Evolutionary conservation across 2,797 vertebrate species (phyloP).

Genomic region (Lepilemur ruficaudatus): DNA sequence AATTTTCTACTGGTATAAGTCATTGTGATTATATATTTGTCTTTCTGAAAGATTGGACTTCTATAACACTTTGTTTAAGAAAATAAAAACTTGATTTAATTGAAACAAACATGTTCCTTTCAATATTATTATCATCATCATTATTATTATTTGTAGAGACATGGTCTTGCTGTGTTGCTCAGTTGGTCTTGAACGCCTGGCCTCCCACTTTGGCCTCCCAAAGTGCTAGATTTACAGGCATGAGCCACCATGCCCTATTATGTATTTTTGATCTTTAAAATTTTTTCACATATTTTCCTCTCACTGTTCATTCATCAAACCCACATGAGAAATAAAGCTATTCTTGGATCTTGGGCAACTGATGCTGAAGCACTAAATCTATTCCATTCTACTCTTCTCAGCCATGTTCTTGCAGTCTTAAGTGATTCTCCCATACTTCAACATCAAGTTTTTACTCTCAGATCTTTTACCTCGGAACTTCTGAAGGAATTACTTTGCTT

Average conservation of each 20-base stretch:
- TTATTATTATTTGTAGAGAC: not conserved
- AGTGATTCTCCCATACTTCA: not conserved
- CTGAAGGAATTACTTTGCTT: not conserved
- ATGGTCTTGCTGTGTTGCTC: not conserved
- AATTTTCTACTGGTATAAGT: not conserved
- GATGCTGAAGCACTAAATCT: not conserved
- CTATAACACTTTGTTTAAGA: not conserved
- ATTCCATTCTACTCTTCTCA: not conserved
- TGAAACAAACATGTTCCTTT: not conserved
- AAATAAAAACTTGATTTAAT: constrained; percentile 60
- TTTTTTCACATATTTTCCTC: not conserved
- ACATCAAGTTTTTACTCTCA: not conserved
- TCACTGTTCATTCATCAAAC: not conserved
- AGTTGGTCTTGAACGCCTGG: not conserved
- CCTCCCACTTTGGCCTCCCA: not conserved
- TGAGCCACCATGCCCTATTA: not conserved
- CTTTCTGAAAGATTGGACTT: constrained; percentile 45
- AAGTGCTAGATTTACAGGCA: too few relatives aligned
- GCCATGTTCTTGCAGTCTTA: not conserved
- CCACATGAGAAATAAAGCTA: not conserved
- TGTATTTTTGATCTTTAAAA: not conserved
- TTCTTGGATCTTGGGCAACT: not conserved
- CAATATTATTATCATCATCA: too few relatives aligned
- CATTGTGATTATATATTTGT: not conserved
- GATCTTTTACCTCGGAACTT: not conserved